These are phyloP conservation scores for Nemurella pictetii DNA, from an alignment of 2,888 invertebrate species.

Conservation along the genomic window DNA sequence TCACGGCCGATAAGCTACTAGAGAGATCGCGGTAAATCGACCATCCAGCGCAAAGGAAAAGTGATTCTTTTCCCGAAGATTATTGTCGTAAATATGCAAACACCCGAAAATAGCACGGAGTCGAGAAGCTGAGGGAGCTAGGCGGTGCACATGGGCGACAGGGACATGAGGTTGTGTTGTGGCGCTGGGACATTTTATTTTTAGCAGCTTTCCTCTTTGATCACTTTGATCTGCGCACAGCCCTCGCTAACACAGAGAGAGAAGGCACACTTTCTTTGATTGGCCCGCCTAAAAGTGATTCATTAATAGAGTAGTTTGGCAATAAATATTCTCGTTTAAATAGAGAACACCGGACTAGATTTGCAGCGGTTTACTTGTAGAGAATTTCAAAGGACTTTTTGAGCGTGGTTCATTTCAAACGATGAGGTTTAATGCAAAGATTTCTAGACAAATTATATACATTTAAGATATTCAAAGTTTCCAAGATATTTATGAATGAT, in stretches of 20 bases:
- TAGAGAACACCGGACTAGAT: slow-evolving; percentile 7
- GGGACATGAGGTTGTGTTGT: background rate
- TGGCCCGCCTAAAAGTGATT: slow-evolving; percentile 7
- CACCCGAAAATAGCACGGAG: background rate
- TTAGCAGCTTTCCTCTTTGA: background rate
- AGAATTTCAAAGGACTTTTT: slow-evolving; percentile 15
- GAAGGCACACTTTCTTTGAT: background rate
- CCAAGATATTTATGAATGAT: background rate
- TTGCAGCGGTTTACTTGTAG: background rate
- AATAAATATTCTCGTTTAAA: slow-evolving; percentile 20
- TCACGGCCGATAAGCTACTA: background rate
- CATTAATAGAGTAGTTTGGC: slow-evolving; percentile 13
- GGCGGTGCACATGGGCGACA: background rate
- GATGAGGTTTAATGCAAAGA: background rate
- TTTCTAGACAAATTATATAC: background rate
- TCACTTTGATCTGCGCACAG: slow-evolving; percentile 25
- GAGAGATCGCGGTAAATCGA: background rate
- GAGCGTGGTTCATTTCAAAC: background rate
- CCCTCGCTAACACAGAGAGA: background rate
- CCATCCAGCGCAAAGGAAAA: background rate
- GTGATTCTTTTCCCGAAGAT: background rate
- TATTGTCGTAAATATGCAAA: background rate
- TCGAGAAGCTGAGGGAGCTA: background rate
- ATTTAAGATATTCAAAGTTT: background rate
- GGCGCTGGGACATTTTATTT: background rate